A percentile compares a stretch with the other conserved stretches of the same genome.
phyloP scores from a whole-genome alignment of 2,113 vertebrate species.

The Xenopus laevis region DNA sequence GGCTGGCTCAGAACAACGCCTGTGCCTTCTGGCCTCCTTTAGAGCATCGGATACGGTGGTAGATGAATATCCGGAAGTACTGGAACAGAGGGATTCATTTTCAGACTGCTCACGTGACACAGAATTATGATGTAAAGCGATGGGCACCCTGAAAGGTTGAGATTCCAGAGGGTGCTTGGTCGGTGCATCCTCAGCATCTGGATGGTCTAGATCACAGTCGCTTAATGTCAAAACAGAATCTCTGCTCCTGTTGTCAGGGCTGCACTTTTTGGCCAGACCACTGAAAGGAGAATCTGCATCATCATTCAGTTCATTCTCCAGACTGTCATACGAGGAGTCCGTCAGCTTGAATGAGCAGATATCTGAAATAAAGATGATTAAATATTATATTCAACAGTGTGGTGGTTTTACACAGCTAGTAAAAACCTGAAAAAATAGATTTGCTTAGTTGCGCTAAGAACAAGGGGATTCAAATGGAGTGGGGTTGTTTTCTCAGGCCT shows the following conservation, averaged over 20 bases:
- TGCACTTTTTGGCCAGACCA: constrained; percentile 60
- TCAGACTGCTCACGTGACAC: constrained; percentile 45
- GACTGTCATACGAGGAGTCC: constrained; percentile 88
- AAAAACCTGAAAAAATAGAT: too few species aligned
- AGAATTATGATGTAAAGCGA: constrained; percentile 46
- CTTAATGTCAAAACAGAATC: constrained; percentile 87
- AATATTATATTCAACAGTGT: background rate
- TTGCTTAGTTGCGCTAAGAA: too few species aligned
- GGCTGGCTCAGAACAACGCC: constrained; percentile 78
- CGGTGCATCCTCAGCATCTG: constrained; percentile 60
- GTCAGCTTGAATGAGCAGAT: constrained; percentile 81
- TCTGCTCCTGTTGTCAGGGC: constrained; percentile 80
- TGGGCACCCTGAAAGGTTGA: constrained; percentile 58
- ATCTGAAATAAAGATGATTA: constrained; percentile 58
- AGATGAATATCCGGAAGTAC: constrained; percentile 50
- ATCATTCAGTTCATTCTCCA: constrained; percentile 87
- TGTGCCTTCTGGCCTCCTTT: constrained; percentile 61
- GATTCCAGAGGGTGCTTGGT: constrained; percentile 61
- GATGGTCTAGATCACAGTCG: constrained; percentile 73
- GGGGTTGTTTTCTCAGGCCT: too few species aligned
- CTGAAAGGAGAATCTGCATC: constrained; percentile 76
- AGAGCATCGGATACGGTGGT: constrained; percentile 44
- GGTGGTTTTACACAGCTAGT: too few species aligned
- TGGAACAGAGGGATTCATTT: constrained; percentile 40
- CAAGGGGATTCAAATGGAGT: too few species aligned